Conservation (phyloP, 2,888 invertebrate genomes). For the Torymus aiolomorphi region DNA sequence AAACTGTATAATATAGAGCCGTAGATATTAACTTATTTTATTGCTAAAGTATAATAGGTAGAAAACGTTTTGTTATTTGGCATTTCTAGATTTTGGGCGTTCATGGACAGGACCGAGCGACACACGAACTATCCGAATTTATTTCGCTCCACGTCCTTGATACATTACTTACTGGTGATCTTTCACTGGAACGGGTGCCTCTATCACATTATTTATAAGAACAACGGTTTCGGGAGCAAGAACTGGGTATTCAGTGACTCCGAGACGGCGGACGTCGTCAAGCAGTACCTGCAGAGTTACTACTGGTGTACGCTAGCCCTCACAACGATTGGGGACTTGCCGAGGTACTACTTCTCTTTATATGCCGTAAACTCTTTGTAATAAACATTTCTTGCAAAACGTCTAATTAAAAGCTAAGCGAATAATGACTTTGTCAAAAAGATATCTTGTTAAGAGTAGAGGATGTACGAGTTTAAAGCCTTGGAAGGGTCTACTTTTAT, state of each 20-base stretch:
- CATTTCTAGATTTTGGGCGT: conserved; percentile 88
- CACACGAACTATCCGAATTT: conserved; percentile 99
- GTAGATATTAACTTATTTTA: no score
- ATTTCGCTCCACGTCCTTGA: conserved; percentile 92
- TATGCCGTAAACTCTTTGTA: conserved; percentile 15
- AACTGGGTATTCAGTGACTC: conserved; percentile 94
- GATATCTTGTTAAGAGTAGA: conserved; percentile 15
- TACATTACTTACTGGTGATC: conserved; percentile 97
- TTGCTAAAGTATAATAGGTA: no score
- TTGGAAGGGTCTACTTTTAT: conserved; percentile 12
- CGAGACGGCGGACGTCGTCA: conserved; percentile 91
- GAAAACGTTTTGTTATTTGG: not conserved
- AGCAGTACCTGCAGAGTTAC: conserved; percentile 97
- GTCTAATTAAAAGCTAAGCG: conserved; percentile 32
- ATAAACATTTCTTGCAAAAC: not conserved
- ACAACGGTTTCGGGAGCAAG: conserved; percentile 94
- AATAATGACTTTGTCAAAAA: conserved; percentile 18
- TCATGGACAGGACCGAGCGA: conserved; percentile 98
- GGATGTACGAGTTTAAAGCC: conserved; percentile 17
- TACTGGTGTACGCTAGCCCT: conserved; percentile 98
- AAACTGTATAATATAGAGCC: no score
- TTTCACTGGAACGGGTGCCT: conserved; percentile 99
- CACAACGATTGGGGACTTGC: conserved; percentile 89
- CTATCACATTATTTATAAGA: conserved; percentile 97
- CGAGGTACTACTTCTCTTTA: conserved; percentile 66